Conservation (phyloP, 2,797 vertebrate genomes). For the Chaetophractus vellerosus region DNA sequence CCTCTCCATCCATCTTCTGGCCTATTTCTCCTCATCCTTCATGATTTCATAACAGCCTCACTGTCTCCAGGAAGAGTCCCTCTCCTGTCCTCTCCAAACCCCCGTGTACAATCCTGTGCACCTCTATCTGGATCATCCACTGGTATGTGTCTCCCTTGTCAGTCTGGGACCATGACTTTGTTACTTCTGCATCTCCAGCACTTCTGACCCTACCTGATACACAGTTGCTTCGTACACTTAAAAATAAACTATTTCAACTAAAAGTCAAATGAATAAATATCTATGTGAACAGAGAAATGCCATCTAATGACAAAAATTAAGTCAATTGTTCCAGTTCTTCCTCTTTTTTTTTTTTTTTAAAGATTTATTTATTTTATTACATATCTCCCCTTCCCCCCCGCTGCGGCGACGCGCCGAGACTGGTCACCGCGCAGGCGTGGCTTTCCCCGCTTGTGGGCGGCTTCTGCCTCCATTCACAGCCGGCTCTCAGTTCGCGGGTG, state of each 20-base stretch:
- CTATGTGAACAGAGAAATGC: not conserved
- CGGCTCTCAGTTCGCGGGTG: too few species aligned
- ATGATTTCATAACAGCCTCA: not conserved
- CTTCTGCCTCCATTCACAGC: too few species aligned
- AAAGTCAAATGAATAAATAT: not conserved
- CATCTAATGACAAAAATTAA: not conserved
- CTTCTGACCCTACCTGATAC: not conserved
- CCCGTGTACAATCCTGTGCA: accelerated
- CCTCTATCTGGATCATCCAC: not conserved
- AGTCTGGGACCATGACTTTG: not conserved
- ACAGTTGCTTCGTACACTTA: accelerated
- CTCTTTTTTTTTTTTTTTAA: too few species aligned
- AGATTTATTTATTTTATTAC: too few species aligned
- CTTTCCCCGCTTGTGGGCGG: too few species aligned
- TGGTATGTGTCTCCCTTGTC: not conserved
- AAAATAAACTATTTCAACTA: not conserved
- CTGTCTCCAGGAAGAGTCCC: too few species aligned
- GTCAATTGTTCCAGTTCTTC: not conserved
- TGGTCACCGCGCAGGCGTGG: too few species aligned
- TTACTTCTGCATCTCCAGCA: not conserved
- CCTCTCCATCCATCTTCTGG: not conserved
- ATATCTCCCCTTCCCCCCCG: too few species aligned
- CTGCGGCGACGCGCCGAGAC: too few species aligned
- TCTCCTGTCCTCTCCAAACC: accelerated
- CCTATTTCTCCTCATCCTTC: not conserved